phyloP scores from a whole-genome alignment of 23 tunicate genomes.

The Corella eumyota region DNA sequence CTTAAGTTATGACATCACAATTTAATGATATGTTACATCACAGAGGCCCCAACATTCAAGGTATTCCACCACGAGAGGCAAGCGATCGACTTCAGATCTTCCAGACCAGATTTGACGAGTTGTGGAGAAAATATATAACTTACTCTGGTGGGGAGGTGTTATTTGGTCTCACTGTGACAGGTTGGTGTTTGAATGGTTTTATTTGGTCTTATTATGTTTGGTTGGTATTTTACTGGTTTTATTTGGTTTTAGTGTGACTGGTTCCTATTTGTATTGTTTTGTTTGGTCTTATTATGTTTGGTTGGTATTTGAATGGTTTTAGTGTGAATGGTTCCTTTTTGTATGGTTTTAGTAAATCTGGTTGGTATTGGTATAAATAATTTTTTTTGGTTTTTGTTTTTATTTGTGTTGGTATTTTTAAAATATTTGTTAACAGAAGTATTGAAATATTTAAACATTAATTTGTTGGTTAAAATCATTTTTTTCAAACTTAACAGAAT shows the following conservation, averaged over 20 bases:
- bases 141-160: slow-evolving; percentile 92
- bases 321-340: too few species aligned
- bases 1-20: too few species aligned
- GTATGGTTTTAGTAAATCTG: too few species aligned
- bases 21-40: too few species aligned
- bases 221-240: not conserved
- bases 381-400: too few species aligned
- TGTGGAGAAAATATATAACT: slow-evolving; percentile 85
- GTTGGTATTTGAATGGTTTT: not conserved
- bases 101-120: slow-evolving; percentile 85
- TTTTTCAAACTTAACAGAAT: slow-evolving; percentile 25
- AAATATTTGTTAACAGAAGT: too few species aligned
- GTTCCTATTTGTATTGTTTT: not conserved
- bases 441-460: too few species aligned
- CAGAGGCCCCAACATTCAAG: slow-evolving; percentile 96
- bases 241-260: not conserved
- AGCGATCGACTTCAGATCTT: slow-evolving; percentile 93
- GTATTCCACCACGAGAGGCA: slow-evolving; percentile 89
- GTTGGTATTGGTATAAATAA: too few species aligned
- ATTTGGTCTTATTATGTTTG: too few species aligned
- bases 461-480: too few species aligned
- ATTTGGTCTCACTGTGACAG: slow-evolving; percentile 90
- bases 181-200: slow-evolving; percentile 18
- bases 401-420: too few species aligned
- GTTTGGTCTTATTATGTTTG: not conserved